phyloP scores from a whole-genome alignment of 2,113 vertebrate genomes.

The Murina feae region DNA sequence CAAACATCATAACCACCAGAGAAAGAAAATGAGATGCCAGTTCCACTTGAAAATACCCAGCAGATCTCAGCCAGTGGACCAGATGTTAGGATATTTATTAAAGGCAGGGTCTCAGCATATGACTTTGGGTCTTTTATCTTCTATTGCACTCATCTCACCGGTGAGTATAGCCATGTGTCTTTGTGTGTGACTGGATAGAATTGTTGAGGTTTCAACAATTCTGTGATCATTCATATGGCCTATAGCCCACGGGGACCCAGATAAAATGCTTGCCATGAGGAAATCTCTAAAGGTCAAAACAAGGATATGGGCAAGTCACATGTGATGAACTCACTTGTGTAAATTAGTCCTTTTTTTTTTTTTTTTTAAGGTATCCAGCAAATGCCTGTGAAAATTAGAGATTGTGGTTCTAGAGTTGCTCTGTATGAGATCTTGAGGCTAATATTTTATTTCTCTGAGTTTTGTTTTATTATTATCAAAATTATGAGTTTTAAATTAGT shows the following conservation, averaged over 20 bases:
- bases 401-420: not conserved
- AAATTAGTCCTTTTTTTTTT: not conserved
- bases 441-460: not conserved
- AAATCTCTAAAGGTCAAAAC: not conserved
- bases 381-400: not conserved
- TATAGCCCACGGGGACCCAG: not conserved
- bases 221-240: not conserved
- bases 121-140: conserved; percentile 61
- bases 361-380: not conserved
- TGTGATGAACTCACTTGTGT: not conserved
- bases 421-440: not conserved
- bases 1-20: not conserved
- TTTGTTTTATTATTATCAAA: conserved; percentile 10
- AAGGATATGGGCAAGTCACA: not conserved
- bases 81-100: conserved; percentile 60
- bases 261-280: not conserved
- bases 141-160: conserved; percentile 10
- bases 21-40: conserved; percentile 27
- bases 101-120: conserved; percentile 38
- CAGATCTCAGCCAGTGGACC: conserved; percentile 37
- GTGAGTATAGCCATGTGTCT: conserved; percentile 57
- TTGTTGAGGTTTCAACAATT: conserved; percentile 25
- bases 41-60: not conserved
- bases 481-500: not conserved
- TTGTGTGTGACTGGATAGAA: conserved; percentile 55